A percentile compares a stretch with the other conserved stretches of the same genome.
Evolutionary conservation across 2,888 invertebrate genomes (phyloP).

Genomic region (Hypena proboscidalis): DNA sequence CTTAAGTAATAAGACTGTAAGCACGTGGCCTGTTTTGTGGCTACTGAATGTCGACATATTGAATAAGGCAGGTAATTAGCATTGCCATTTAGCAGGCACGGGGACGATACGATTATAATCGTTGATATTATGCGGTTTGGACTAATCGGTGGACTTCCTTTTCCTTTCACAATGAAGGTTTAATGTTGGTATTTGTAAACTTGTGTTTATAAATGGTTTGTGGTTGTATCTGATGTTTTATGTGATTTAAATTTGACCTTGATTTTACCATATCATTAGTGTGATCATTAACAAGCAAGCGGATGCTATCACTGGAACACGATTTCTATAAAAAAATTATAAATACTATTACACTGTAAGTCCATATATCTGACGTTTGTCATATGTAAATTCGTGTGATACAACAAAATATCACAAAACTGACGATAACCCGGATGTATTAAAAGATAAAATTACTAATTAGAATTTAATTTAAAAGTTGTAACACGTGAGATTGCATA

Average conservation of each 20-base stretch:
- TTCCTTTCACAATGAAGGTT: slow-evolving; percentile 4
- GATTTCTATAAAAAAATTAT: too few relatives aligned
- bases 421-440: not conserved
- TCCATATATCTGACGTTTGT: too few relatives aligned
- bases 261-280: too few relatives aligned
- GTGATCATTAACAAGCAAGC: too few relatives aligned
- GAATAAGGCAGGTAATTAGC: slow-evolving; percentile 41
- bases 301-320: too few relatives aligned
- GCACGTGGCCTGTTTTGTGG: slow-evolving; percentile 23
- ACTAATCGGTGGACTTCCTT: slow-evolving; percentile 23
- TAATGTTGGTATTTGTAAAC: too few relatives aligned
- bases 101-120: slow-evolving; percentile 23
- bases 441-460: not conserved
- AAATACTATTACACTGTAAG: too few relatives aligned
- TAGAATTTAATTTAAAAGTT: not conserved
- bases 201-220: too few relatives aligned
- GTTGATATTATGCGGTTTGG: slow-evolving; percentile 14
- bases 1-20: slow-evolving; percentile 41
- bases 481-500: not conserved
- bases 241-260: too few relatives aligned
- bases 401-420: not conserved
- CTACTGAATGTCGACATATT: slow-evolving; percentile 42
- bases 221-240: too few relatives aligned
- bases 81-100: slow-evolving; percentile 31
- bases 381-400: not conserved